These are phyloP conservation scores for Molothrus aeneus DNA, from an alignment of 2,797 vertebrate species.

Conservation along the genomic window DNA sequence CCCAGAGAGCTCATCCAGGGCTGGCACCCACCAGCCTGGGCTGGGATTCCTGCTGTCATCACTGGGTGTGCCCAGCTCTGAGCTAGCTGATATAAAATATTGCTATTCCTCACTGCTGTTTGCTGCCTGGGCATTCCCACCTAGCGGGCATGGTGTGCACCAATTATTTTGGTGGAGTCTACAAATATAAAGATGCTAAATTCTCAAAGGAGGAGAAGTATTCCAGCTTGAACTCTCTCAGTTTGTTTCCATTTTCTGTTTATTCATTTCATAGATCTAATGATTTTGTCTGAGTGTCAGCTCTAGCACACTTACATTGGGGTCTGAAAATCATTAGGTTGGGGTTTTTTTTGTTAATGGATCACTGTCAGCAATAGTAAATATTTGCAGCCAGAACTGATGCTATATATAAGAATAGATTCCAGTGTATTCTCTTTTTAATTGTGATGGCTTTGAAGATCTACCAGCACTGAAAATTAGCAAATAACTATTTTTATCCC, in stretches of 20 bases:
- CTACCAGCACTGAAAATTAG: conserved; percentile 14
- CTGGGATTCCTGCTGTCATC: conserved; percentile 25
- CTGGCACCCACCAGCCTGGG: background rate
- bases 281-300: background rate
- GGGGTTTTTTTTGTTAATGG: background rate
- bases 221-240: background rate
- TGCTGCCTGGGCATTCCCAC: background rate
- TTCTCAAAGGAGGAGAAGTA: background rate
- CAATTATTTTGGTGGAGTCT: background rate
- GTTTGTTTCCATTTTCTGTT: background rate
- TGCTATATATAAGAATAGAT: background rate
- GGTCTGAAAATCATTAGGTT: background rate
- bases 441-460: background rate
- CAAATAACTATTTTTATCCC: conserved; percentile 43
- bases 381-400: background rate
- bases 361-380: background rate
- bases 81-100: background rate
- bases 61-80: background rate
- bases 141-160: background rate
- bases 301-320: background rate
- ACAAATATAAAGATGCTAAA: background rate
- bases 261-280: background rate
- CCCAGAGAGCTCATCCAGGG: background rate
- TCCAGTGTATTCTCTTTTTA: background rate
- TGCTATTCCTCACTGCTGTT: background rate